Evolutionary conservation across 2,113 vertebrate species (phyloP).

Genomic region (Platycercus adscitus): DNA sequence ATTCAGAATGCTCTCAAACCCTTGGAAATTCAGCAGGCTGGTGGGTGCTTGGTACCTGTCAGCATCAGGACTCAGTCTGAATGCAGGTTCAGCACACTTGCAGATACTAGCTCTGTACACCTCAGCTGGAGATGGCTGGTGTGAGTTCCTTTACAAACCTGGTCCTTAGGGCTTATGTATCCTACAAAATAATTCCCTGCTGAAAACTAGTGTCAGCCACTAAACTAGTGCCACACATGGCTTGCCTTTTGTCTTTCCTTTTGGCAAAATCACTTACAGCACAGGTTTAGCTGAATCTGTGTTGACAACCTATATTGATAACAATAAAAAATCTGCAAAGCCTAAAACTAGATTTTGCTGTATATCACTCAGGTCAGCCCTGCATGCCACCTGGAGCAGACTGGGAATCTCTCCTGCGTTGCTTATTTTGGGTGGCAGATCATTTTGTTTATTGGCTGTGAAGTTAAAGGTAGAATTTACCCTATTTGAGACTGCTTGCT

Average conservation of each 20-base stretch:
- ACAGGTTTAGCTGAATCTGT: neutral
- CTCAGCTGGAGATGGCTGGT: neutral
- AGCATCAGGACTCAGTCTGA: neutral
- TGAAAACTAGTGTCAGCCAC: neutral
- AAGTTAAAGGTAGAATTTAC: neutral
- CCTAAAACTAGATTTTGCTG: neutral
- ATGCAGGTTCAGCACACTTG: neutral
- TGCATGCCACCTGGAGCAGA: neutral
- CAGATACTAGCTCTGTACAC: accelerated
- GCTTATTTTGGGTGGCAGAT: neutral
- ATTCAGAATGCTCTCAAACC: neutral
- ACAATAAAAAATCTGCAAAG: neutral
- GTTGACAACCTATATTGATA: neutral
- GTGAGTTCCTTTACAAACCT: neutral
- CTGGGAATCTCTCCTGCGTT: neutral
- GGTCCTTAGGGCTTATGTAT: neutral
- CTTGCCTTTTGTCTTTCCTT: constrained; percentile 2
- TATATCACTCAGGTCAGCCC: neutral
- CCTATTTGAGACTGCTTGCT: neutral
- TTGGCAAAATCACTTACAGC: neutral
- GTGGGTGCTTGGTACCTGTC: neutral
- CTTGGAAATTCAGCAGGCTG: neutral
- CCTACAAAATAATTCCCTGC: neutral
- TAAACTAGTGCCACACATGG: neutral
- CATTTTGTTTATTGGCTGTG: neutral